Evolutionary conservation across 1,140 invertebrate genomes (phyloP).

Genomic region (Propsilocerus akamusi): DNA sequence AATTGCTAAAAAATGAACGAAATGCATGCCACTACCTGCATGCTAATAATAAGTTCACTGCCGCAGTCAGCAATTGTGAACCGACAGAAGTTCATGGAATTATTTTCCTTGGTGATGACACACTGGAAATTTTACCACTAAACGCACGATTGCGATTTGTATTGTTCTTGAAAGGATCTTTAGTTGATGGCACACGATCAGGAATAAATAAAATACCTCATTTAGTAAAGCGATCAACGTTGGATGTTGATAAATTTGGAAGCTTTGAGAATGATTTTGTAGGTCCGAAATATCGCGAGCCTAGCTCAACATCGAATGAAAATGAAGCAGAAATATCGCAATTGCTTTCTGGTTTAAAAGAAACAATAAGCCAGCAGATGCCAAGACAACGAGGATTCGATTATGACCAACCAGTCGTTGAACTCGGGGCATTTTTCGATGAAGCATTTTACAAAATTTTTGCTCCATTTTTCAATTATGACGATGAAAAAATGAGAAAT

Average conservation of each 20-base stretch:
- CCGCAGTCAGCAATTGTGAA: slow-evolving; percentile 32
- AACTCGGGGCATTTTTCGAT: slow-evolving; percentile 55
- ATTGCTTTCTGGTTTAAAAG: too few species aligned
- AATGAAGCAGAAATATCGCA: background rate
- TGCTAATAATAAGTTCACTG: slow-evolving; percentile 21
- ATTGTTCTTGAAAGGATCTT: background rate
- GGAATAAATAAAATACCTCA: background rate
- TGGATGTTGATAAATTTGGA: background rate
- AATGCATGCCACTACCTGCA: slow-evolving; percentile 31
- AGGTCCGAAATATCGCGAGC: background rate
- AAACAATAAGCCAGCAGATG: too few species aligned
- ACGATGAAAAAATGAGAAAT: slow-evolving; percentile 41
- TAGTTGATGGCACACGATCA: background rate
- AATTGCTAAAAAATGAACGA: slow-evolving; percentile 12
- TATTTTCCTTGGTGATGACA: slow-evolving; percentile 38
- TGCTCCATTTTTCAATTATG: slow-evolving; percentile 40
- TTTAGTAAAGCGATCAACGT: background rate
- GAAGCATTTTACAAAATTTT: slow-evolving; percentile 48
- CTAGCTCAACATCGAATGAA: background rate
- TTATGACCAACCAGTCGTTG: slow-evolving; percentile 24
- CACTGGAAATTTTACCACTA: slow-evolving; percentile 42
- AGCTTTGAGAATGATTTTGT: background rate
- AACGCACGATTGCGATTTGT: slow-evolving; percentile 14
- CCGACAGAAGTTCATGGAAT: slow-evolving; percentile 32
- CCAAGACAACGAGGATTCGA: background rate